Evolutionary conservation across 2,113 vertebrate species (phyloP), one percentile per base, ranked within the genome.

Genomic region (Bos taurus): DNA sequence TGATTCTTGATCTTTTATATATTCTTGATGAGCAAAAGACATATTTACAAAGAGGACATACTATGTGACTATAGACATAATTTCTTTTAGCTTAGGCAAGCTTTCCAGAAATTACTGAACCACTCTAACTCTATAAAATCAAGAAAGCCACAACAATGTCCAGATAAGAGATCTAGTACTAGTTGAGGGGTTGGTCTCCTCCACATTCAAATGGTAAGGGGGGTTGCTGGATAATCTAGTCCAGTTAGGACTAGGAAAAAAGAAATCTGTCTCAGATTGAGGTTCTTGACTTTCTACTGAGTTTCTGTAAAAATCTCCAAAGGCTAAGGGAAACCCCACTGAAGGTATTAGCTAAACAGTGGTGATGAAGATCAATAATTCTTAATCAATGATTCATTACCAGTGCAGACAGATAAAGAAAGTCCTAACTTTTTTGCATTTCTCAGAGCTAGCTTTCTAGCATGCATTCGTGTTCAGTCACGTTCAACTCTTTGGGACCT

Each of bases 271-370:
- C 54, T 54, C 46, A 67, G 57, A 80, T 7, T 80, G 80, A 95
- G 59, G 9, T 81, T 94, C 52, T 50, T 33, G 19, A 93, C 43
- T 94, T 11, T 89, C 64, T 81, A 87, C n/a, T 59, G 48, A 96
- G 56, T 91, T 93, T 86, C 88, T 92, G 59, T 54, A 88, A 91
- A 91, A 89, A 84, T 40, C 16, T 95, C 74, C 86, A 74, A 82
- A 90, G 60, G 60, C 52, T 57, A 59, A 67, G 28, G 84, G 43
- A 94, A 96, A 92, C 23, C 14, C 10, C 82, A 89, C 8, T 56
- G 36, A 77, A 64, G 84, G 17, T 4, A 33, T 60, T 64, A 87
- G 54, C 60, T 50, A 59, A 87, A 57, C 10, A n/a, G 28, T 46
- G 33, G 48, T 7, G 26, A 56, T 15, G 74, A n/a, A 67, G 62